Evolutionary conservation across 2,113 vertebrate genomes (phyloP).

Genomic region (Tiliqua scincoides): DNA sequence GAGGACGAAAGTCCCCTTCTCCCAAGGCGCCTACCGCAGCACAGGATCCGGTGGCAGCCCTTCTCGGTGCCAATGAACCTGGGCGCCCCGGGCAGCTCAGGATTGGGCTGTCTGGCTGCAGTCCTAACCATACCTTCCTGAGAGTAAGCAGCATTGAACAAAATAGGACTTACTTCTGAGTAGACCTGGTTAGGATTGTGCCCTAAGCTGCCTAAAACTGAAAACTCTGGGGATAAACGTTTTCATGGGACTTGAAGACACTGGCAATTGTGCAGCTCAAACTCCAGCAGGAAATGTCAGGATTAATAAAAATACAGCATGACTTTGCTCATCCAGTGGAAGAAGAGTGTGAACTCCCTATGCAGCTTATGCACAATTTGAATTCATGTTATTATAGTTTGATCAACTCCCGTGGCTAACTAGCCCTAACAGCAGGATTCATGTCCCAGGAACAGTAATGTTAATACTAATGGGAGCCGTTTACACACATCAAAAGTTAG

Average conservation of each 20-base stretch:
- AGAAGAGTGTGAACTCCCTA: background rate
- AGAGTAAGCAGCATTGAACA: too few relatives aligned
- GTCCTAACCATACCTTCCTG: too few relatives aligned
- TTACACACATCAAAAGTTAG: background rate
- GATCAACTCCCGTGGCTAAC: background rate
- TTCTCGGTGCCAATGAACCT: too few relatives aligned
- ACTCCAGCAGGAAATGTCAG: background rate
- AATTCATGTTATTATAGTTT: background rate
- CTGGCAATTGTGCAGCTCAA: background rate
- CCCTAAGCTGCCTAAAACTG: slow-evolving; percentile 18
- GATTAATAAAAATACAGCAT: background rate
- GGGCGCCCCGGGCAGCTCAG: too few relatives aligned
- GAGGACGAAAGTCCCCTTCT: too few relatives aligned
- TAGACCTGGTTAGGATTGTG: too few relatives aligned
- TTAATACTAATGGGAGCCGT: background rate
- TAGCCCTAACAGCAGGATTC: background rate
- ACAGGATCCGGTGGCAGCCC: too few relatives aligned
- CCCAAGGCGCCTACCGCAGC: too few relatives aligned
- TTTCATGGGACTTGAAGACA: background rate
- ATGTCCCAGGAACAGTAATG: background rate
- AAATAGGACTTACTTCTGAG: too few relatives aligned
- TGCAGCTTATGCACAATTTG: background rate
- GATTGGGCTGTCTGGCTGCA: too few relatives aligned
- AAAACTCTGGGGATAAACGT: background rate
- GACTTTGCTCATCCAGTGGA: background rate